These are phyloP conservation scores for Strigamia crassipes DNA, from an alignment of 2,888 invertebrate genomes.

Conservation along the genomic window DNA sequence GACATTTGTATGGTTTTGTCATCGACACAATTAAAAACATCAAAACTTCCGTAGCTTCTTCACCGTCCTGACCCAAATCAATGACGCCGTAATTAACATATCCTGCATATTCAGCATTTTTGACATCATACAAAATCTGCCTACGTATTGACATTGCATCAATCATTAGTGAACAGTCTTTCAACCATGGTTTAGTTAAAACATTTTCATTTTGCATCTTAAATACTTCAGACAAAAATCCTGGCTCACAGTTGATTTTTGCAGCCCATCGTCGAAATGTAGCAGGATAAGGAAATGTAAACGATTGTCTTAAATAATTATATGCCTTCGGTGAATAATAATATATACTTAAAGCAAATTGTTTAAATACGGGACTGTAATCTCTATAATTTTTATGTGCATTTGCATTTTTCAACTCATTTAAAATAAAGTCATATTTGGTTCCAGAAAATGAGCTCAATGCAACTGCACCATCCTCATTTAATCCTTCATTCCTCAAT, in stretches of 20 bases:
- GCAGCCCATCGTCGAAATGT: not conserved
- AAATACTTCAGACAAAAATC: not conserved
- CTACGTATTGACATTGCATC: conserved; percentile 10
- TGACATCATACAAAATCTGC: not conserved
- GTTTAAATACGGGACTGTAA: not conserved
- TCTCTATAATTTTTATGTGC: not conserved
- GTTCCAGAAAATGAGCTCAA: not conserved
- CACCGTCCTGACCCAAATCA: not conserved
- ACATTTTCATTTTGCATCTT: not conserved
- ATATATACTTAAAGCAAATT: not conserved
- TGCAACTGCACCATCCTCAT: not conserved
- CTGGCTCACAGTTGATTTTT: not conserved
- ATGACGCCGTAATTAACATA: not conserved
- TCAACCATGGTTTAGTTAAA: not conserved
- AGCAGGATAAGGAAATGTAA: not conserved
- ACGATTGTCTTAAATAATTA: conserved; percentile 1
- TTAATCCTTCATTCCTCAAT: not conserved
- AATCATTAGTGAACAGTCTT: not conserved
- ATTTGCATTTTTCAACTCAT: not conserved
- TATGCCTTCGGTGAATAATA: conserved; percentile 38
- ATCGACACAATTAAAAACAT: conserved; percentile 20
- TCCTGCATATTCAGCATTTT: not conserved
- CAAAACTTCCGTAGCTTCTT: not conserved
- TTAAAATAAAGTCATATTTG: not conserved
- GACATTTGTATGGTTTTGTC: not conserved